Conservation (phyloP, 2,888 invertebrate species). For the Mythimna impura region DNA sequence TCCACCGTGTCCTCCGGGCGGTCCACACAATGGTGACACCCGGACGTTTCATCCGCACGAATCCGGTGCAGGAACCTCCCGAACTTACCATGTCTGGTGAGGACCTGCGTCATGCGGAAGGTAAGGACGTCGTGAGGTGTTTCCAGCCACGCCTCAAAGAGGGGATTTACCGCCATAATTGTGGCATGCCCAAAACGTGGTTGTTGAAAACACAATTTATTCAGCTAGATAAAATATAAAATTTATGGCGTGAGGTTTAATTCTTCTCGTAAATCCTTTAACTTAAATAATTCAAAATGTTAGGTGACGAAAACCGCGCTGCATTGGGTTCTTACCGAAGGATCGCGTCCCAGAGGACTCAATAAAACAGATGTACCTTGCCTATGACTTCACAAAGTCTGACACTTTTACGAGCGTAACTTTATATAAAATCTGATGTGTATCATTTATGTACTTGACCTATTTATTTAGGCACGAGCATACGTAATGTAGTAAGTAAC, state of each 20-base stretch:
- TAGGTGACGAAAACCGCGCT: constrained; percentile 59
- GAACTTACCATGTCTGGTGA: too few relatives aligned
- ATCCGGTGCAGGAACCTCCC: too few relatives aligned
- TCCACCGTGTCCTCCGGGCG: too few relatives aligned
- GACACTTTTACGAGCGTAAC: constrained; percentile 59
- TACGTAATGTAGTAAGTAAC: constrained; percentile 22
- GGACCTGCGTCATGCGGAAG: too few relatives aligned
- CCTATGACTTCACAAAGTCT: constrained; percentile 60
- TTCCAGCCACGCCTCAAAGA: too few relatives aligned
- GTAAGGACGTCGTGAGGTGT: too few relatives aligned
- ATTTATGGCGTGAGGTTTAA: constrained; percentile 48
- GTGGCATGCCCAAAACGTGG: background rate
- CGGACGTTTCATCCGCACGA: too few relatives aligned
- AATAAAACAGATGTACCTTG: constrained; percentile 64
- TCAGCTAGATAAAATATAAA: constrained; percentile 34
- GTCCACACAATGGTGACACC: too few relatives aligned
- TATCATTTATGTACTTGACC: constrained; percentile 63
- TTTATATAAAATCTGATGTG: constrained; percentile 63
- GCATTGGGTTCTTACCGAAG: constrained; percentile 50
- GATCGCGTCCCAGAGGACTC: constrained; percentile 50
- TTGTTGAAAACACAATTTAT: constrained; percentile 25
- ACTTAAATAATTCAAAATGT: constrained; percentile 53
- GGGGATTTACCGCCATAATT: too few relatives aligned
- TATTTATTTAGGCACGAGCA: constrained; percentile 52
- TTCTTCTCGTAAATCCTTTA: constrained; percentile 51